These are phyloP conservation scores for Bombus waltoni DNA, from an alignment of 1,140 invertebrate species.

Conservation along the genomic window DNA sequence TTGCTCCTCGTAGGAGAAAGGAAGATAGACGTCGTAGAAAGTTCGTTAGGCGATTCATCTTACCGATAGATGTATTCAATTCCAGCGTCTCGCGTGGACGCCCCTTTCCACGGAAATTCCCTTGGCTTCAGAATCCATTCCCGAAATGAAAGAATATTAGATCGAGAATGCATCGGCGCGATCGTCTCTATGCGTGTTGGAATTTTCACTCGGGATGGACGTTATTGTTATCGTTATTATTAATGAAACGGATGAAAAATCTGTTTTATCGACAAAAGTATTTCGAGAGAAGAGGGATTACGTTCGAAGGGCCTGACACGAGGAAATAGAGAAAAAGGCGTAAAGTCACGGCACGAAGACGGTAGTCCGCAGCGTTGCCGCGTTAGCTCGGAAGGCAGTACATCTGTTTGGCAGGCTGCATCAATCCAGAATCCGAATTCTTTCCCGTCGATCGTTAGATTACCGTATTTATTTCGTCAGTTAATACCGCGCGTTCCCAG, in stretches of 20 bases:
- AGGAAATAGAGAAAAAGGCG: neutral
- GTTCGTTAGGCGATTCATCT: conserved; percentile 59
- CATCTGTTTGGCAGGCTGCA: neutral
- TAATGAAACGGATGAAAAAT: too few relatives aligned
- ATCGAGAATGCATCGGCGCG: neutral
- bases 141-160: neutral
- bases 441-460: conserved; percentile 11
- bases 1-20: neutral
- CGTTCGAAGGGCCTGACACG: neutral
- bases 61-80: conserved; percentile 50
- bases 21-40: conserved; percentile 29
- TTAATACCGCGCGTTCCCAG: conserved; percentile 63
- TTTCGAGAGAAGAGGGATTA: neutral
- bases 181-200: too few relatives aligned
- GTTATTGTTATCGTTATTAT: too few relatives aligned
- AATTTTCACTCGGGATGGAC: too few relatives aligned
- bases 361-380: neutral
- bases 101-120: conserved; percentile 40
- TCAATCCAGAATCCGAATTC: conserved; percentile 36
- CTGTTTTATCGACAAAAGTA: too few relatives aligned
- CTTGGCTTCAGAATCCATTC: conserved; percentile 19
- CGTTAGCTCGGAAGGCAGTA: neutral
- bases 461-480: conserved; percentile 68
- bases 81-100: conserved; percentile 45
- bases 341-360: neutral